Conservation (phyloP, 2,113 vertebrate genomes). For the Lepisosteus oculatus region DNA sequence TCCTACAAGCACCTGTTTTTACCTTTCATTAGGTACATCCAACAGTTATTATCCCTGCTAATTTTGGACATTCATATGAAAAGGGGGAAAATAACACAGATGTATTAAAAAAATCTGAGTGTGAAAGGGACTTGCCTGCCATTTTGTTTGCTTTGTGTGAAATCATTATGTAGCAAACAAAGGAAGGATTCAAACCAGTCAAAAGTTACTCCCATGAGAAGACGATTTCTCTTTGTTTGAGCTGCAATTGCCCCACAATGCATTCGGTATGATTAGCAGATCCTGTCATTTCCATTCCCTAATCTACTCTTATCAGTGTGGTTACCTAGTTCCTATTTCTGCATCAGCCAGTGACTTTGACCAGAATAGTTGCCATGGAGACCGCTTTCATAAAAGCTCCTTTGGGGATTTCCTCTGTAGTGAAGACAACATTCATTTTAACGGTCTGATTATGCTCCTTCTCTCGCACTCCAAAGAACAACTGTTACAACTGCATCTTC, state of each 20-base stretch:
- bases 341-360: no score
- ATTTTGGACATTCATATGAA: neutral
- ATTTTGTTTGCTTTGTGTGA: neutral
- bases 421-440: neutral
- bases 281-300: slow-evolving; percentile 9
- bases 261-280: slow-evolving; percentile 18
- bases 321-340: neutral
- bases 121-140: neutral
- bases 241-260: slow-evolving; percentile 13
- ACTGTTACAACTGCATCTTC: neutral
- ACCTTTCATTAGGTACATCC: no score
- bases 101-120: neutral
- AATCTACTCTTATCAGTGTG: slow-evolving; percentile 19
- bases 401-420: neutral
- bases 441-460: neutral
- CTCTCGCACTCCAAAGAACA: neutral
- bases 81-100: neutral
- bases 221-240: slow-evolving; percentile 13
- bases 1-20: no score
- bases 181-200: neutral
- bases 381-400: neutral
- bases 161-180: slow-evolving; percentile 11
- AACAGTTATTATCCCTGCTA: no score
- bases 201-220: slow-evolving; percentile 19
- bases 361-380: slow-evolving; percentile 9